Conservation (phyloP, 1,140 invertebrate genomes). For the Rhyacophila brunnea region DNA sequence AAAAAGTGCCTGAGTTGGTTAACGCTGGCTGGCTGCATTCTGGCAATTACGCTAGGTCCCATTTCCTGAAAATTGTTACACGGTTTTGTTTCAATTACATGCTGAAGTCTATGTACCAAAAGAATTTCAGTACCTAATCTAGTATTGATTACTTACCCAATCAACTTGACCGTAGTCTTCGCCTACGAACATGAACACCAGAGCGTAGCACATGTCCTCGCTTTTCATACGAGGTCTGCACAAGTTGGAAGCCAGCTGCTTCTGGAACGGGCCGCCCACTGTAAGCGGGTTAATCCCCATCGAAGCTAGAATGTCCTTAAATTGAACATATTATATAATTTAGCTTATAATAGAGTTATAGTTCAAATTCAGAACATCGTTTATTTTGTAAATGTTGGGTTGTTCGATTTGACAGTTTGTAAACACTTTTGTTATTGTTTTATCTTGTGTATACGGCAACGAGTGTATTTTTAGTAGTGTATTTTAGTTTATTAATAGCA, state of each 20-base stretch:
- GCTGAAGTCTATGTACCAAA: neutral
- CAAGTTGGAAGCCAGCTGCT: conserved; percentile 37
- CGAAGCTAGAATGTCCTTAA: conserved; percentile 38
- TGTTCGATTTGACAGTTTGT: too few relatives aligned
- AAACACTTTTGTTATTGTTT: too few relatives aligned
- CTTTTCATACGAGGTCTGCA: conserved; percentile 38
- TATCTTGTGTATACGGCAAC: too few relatives aligned
- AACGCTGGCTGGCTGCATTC: conserved; percentile 44
- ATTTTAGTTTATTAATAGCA: too few relatives aligned
- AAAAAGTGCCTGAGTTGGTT: conserved; percentile 45
- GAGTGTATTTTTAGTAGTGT: too few relatives aligned
- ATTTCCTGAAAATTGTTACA: conserved; percentile 39
- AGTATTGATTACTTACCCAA: conserved; percentile 36
- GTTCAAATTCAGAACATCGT: neutral
- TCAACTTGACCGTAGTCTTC: conserved; percentile 48
- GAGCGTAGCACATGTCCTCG: conserved; percentile 42
- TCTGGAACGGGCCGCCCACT: conserved; percentile 28
- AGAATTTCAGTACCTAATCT: neutral
- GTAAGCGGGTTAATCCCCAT: conserved; percentile 38
- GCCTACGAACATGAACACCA: conserved; percentile 42
- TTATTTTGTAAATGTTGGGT: too few relatives aligned
- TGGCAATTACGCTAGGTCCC: conserved; percentile 38
- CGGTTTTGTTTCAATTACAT: too few relatives aligned
- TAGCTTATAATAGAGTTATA: neutral
- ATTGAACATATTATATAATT: neutral